Base-by-base conservation (phyloP, 2,888 invertebrate species). In the Flexamia atlantica region DNA sequence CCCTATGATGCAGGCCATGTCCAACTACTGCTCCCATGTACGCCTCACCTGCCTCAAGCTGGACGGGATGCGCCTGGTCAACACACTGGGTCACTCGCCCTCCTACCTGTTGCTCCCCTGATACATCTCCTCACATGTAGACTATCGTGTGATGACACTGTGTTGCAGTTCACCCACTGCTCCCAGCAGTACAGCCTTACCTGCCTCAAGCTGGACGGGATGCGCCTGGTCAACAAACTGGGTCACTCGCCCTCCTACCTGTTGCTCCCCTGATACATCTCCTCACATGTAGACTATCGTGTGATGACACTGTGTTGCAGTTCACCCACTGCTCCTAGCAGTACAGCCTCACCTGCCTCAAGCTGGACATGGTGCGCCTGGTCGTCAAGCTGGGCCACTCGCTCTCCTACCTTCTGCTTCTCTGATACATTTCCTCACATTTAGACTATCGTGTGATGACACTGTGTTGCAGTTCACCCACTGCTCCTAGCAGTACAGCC, bases 1-100 rank as follows among this genome's bases (percentile, higher is more conserved):
- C n/a, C n/a, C n/a, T n/a, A n/a, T n/a, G 30, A 74, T 74, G n/a
- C 84, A 84, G 84, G n/a, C 81, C 32, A 60, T 84, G 64, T 46
- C 60, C 7, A 60, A 53, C 17, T 74, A 76, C 12, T 94, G 95
- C 89, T 91, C 91, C 42, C 91, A 91, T 46, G 90, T 91, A 0
- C 93, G 94, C 87, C 91, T 94, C 30, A 95, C 95, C 88, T 97
- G 97, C 88, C 90, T 96, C 64, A 96, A 96, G 89, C 91, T 96
- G 85, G 96, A 96, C 88, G 93, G 95, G 79, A 92, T 96, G 2
- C 94, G 95, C 0, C 94, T 96, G 88, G 91, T 96, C 86, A 96
- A 96, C 88, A 93, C 94, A 68, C 89, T 96, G 50, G 94, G 95
- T 87, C 94, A 95, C 88, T 93, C 93, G 85, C 93, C 94, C 87